A percentile compares a stretch with the other conserved stretches of the same genome.
phyloP scores from a whole-genome alignment of 2,113 vertebrate genomes.

The Sorex fumeus region DNA sequence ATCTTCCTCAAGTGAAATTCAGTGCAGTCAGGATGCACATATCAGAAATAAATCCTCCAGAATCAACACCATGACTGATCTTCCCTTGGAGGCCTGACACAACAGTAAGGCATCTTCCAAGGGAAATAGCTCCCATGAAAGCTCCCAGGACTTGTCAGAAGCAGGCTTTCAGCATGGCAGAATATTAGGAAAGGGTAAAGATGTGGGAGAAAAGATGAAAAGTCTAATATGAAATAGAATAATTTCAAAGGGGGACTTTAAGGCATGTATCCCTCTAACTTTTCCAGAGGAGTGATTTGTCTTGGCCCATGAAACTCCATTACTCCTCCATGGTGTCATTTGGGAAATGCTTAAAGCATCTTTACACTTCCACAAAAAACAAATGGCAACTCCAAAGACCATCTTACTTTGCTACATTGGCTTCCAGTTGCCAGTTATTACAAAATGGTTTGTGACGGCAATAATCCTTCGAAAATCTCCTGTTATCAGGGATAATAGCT shows the following conservation, averaged over 20 bases:
- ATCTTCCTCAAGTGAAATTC: conserved; percentile 12
- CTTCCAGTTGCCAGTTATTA: conserved; percentile 85
- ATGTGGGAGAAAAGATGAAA: not conserved
- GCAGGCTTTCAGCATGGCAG: not conserved
- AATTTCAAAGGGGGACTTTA: not conserved
- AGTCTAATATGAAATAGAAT: conserved; percentile 30
- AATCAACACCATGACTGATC: not conserved
- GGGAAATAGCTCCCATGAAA: not conserved
- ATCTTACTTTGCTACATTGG: conserved; percentile 82
- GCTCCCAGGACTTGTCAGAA: not conserved
- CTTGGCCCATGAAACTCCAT: not conserved
- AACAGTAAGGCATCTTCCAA: not conserved
- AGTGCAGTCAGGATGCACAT: not conserved
- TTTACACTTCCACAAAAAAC: conserved; percentile 77
- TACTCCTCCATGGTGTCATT: conserved; percentile 63
- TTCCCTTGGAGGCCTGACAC: not conserved
- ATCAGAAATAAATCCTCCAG: not conserved
- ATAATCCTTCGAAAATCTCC: conserved; percentile 87
- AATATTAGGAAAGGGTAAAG: conserved; percentile 15
- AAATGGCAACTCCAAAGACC: conserved; percentile 79
- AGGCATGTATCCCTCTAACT: not conserved
- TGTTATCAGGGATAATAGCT: conserved; percentile 86
- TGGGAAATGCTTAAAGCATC: conserved; percentile 76
- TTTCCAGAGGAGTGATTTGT: conserved; percentile 20
- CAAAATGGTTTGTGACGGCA: conserved; percentile 85